A percentile compares a stretch with the other conserved stretches of the same genome.
phyloP scores from a whole-genome alignment of 2,888 invertebrate genomes.

The Miltochrista miniata region DNA sequence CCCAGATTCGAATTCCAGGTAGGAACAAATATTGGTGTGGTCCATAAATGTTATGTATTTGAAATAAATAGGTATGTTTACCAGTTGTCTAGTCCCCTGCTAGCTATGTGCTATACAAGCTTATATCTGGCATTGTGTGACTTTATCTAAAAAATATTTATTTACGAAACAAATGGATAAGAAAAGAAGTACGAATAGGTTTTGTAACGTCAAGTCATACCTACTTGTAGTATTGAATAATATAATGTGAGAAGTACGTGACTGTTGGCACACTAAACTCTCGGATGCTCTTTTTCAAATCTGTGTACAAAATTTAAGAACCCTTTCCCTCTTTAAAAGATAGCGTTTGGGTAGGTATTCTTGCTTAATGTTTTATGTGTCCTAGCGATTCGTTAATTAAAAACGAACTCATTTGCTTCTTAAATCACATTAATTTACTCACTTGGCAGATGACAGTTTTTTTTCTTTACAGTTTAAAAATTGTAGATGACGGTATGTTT shows the following conservation, averaged over 20 bases:
- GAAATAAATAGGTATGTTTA: too few relatives aligned
- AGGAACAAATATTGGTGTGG: too few relatives aligned
- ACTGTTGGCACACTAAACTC: not conserved
- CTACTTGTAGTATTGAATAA: conserved; percentile 2
- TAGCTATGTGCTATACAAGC: too few relatives aligned
- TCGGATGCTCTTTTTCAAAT: conserved; percentile 7
- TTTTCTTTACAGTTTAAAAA: too few relatives aligned
- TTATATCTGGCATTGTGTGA: too few relatives aligned
- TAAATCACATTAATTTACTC: not conserved
- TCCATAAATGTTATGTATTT: too few relatives aligned
- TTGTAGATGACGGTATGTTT: too few relatives aligned
- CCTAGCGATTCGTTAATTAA: not conserved
- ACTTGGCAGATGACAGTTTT: too few relatives aligned
- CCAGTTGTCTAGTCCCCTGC: too few relatives aligned
- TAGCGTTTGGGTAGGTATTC: conserved; percentile 2
- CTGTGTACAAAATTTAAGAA: conserved; percentile 5
- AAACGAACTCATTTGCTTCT: not conserved
- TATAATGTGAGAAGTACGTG: not conserved
- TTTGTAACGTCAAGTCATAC: not conserved
- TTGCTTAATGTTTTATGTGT: conserved; percentile 4
- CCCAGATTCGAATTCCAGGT: too few relatives aligned
- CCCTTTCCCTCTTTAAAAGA: conserved; percentile 7
- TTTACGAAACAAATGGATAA: too few relatives aligned
- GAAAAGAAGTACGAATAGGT: not conserved
- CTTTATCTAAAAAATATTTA: too few relatives aligned